Evolutionary conservation across 2,888 invertebrate genomes (phyloP), one percentile per base, ranked within the genome.

Genomic region (Drosophila glabriapex): DNA sequence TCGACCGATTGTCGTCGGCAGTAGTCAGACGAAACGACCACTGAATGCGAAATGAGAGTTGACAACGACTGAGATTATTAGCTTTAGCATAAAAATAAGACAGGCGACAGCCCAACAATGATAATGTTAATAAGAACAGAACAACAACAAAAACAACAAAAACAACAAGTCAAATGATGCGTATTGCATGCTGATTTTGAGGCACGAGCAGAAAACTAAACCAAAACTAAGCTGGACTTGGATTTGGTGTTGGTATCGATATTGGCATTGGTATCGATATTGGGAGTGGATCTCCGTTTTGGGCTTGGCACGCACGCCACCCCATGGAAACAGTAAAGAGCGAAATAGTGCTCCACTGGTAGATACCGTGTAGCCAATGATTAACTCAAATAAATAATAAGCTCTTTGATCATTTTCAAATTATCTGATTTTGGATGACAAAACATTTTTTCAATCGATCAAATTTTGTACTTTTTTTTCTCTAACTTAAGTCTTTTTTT

Each of bases 121-220:
- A 80, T 76, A 83, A 86, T 85, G 87, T 72, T 84, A 86, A 85
- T 89, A 69, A 80, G 75, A 82, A 76, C 68, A 72, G 39, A 64
- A 53, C 46, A 49, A 49, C 46, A 52, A 29, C 6, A 52, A 35
- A 5, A 49, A 49, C 46, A 52, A 29, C 6, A 52, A 35, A 5
- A 66, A 25, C 39, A 58, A 16, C 53, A 46, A 50, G 28, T 29
- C 49, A 25, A 55, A 67, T 31, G 59, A 66, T 68, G 73, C 65
- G 64, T 43, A 39, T 50, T 68, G 87, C 87, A 84, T 89, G 73
- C 70, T 81, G 82, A 89, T 84, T 56, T 68, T 73, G 39, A 16
- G 64, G 54, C 53, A 62, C 66, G 64, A 53, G 41, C 55, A 67
- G 33, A 50, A 39, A 61, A 53, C 68, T 49, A 61, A 74, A 52